Evolutionary conservation across 2,113 vertebrate species (phyloP), one percentile per base, ranked within the genome.

Genomic region (western clawed frog (Xenopus tropicalis)): DNA sequence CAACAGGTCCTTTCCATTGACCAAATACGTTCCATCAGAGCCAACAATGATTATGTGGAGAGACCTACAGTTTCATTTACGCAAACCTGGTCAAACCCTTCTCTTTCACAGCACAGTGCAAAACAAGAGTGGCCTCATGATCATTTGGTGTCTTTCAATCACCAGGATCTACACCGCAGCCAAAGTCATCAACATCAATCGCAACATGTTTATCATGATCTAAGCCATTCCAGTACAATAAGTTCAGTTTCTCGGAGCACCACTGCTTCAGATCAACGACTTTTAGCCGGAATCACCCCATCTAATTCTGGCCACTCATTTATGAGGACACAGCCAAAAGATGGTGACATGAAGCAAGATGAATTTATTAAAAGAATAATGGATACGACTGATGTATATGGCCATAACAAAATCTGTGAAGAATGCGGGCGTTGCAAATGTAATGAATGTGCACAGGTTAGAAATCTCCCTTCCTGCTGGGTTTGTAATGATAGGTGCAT

Each of bases 1-100:
- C 94, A 94, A 84, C 95, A 92, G 83, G 93, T 98, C 68, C 91
- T 98, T 78, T 98, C 97, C 70, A 93, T 99, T 3, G 93, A 97
- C 77, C 95, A 98, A 85, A 98, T 98, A 84, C 92, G 91, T 57
- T 88, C 93, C 83, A 95, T 96, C 86, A 90, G 94, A 13, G 93
- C 94, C 85, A 94, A 85, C 90, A 99, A 99, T 81, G 95, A 99
- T 90, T 99, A 99, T 59, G 94, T 98, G 92, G 97, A 99, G 10
- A 84, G 93, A 22, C 97, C 97, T 0, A 77, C 83, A 0, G 82
- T 3, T 46, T 78, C 88, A 79, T 90, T 87, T 57, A 86, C 87
- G 83, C 86, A 85, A 72, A 69, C 88, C 13, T 88, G 89, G 82
- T 91, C 94, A 14, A 90, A 90, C 79, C 90, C 94, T 3, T 88